Conservation (phyloP, 2,113 vertebrate species). For the Hippocampus zosterae region DNA sequence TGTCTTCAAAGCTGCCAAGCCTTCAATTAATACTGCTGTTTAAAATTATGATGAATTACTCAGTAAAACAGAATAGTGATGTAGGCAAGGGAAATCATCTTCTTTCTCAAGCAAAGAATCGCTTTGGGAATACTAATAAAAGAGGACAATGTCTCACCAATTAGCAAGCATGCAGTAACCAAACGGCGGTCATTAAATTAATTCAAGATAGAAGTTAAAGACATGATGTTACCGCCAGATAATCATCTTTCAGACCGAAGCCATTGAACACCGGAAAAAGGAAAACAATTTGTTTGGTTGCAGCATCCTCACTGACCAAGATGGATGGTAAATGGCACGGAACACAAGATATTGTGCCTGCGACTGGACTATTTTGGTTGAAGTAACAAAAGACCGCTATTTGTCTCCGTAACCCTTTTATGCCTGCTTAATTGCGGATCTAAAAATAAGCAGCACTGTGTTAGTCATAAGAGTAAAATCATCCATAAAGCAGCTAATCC, state of each 20-base stretch:
- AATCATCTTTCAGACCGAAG: background rate
- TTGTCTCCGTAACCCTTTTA: constrained; percentile 5
- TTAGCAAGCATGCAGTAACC: constrained; percentile 6
- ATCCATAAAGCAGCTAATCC: constrained; percentile 3
- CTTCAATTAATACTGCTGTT: background rate
- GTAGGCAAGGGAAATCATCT: background rate
- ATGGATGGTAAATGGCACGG: background rate
- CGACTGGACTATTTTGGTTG: constrained; percentile 1
- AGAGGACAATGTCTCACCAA: constrained; percentile 6
- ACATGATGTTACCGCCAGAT: background rate
- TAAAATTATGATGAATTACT: background rate
- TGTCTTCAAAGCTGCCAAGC: background rate
- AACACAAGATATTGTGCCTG: background rate
- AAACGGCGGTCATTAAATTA: constrained; percentile 7
- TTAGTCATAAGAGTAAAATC: constrained; percentile 14
- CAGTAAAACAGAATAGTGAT: background rate
- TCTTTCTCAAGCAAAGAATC: constrained; percentile 3
- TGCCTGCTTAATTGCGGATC: constrained; percentile 5
- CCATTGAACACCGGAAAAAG: background rate
- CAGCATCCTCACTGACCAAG: background rate
- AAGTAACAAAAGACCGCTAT: background rate
- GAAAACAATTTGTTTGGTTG: background rate
- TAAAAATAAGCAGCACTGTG: constrained; percentile 14
- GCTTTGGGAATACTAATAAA: constrained; percentile 10
- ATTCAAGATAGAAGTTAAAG: background rate